Evolutionary conservation across 2,113 vertebrate species (phyloP).

Genomic region (Cololabis saira): DNA sequence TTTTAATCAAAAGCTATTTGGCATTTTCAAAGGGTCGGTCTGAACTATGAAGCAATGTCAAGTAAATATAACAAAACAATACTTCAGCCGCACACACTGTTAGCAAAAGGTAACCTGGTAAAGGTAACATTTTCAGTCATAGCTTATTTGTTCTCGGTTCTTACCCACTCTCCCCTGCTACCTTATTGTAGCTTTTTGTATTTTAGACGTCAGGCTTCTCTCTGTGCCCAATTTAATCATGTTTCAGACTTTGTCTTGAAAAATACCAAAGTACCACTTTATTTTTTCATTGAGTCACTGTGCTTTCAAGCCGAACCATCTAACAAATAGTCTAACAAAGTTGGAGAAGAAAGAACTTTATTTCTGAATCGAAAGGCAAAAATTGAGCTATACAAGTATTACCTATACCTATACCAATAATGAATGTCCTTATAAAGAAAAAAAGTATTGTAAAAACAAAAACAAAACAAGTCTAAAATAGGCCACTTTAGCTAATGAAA

Average conservation of each 20-base stretch:
- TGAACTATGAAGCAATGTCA: slow-evolving; percentile 31
- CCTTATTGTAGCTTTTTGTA: not conserved
- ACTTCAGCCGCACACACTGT: slow-evolving; percentile 46
- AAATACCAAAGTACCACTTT: slow-evolving; percentile 11
- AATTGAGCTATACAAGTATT: not conserved
- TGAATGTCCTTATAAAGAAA: not conserved
- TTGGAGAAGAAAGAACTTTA: not conserved
- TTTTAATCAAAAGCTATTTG: too few species aligned
- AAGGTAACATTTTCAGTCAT: slow-evolving; percentile 12
- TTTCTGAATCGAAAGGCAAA: not conserved
- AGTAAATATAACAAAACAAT: slow-evolving; percentile 54
- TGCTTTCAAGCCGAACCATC: not conserved
- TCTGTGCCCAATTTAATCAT: slow-evolving; percentile 27
- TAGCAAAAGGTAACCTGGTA: slow-evolving; percentile 40
- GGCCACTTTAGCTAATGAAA: not conserved
- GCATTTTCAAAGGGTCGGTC: too few species aligned
- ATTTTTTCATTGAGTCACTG: slow-evolving; percentile 26
- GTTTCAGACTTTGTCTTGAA: slow-evolving; percentile 5
- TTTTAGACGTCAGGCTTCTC: slow-evolving; percentile 18
- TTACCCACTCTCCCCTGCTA: not conserved
- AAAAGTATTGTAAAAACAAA: not conserved
- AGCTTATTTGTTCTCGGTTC: slow-evolving; percentile 17
- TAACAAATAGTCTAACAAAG: slow-evolving; percentile 1
- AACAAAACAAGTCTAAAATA: slow-evolving; percentile 2
- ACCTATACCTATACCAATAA: not conserved